Conservation (phyloP, 2,888 invertebrate species). For the Muscina levida region DNA sequence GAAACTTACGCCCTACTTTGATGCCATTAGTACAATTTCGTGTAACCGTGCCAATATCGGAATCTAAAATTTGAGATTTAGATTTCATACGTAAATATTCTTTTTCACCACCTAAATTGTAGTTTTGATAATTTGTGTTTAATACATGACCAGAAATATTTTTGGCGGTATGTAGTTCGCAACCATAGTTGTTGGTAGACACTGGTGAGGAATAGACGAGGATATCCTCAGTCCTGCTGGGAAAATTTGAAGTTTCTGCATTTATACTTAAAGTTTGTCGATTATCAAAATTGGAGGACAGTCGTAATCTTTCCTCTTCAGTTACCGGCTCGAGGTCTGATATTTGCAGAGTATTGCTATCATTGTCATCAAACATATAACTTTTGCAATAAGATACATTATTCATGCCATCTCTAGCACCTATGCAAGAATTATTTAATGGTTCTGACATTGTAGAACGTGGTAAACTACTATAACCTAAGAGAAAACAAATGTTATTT, state of each 20-base stretch:
- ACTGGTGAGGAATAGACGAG: constrained; percentile 90
- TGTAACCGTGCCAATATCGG: too few species aligned
- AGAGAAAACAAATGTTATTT: constrained; percentile 63
- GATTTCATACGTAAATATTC: too few species aligned
- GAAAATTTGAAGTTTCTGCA: constrained; percentile 82
- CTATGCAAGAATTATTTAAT: constrained; percentile 80
- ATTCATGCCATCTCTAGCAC: constrained; percentile 73
- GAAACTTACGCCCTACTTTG: constrained; percentile 82
- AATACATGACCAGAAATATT: neutral
- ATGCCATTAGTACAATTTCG: constrained; percentile 74
- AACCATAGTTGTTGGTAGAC: constrained; percentile 82
- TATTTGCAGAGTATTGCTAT: constrained; percentile 69
- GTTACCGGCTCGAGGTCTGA: constrained; percentile 84
- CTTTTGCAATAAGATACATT: constrained; percentile 80
- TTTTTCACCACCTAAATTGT: neutral
- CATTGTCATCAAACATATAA: constrained; percentile 64
- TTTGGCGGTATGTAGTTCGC: constrained; percentile 27
- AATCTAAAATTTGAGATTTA: too few species aligned
- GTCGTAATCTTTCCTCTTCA: constrained; percentile 82
- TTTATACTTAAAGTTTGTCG: constrained; percentile 65
- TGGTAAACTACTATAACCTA: constrained; percentile 92
- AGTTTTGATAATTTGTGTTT: neutral
- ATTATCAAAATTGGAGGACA: constrained; percentile 74
- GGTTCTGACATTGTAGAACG: constrained; percentile 91
- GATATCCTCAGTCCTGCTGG: constrained; percentile 85